Evolutionary conservation across 2,113 vertebrate species (phyloP).

Genomic region (Tautogolabrus adspersus): DNA sequence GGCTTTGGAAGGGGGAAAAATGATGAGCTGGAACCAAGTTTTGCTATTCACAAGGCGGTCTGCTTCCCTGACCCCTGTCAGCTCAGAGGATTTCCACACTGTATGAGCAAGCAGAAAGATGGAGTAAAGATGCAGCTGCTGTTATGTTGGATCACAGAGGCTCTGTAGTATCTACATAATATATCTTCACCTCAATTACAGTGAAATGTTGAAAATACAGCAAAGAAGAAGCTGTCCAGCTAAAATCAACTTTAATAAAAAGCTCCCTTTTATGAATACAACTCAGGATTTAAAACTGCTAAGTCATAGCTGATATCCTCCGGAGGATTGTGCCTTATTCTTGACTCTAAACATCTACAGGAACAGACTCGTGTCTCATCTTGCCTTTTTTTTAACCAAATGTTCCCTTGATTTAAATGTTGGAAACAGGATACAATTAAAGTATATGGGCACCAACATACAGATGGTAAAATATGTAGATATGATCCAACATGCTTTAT

Average conservation of each 20-base stretch:
- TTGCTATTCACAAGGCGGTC: slow-evolving; percentile 26
- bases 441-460: too few relatives aligned
- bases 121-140: background rate
- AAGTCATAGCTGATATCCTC: too few relatives aligned
- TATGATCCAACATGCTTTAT: too few relatives aligned
- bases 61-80: slow-evolving; percentile 30
- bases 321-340: too few relatives aligned
- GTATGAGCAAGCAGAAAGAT: slow-evolving; percentile 24
- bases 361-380: too few relatives aligned
- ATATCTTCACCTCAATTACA: background rate
- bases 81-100: slow-evolving; percentile 41
- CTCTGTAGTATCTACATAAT: background rate
- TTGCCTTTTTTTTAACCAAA: too few relatives aligned
- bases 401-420: too few relatives aligned
- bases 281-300: background rate
- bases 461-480: background rate
- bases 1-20: slow-evolving; percentile 19
- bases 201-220: background rate
- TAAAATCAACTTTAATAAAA: background rate
- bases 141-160: background rate
- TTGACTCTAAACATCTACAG: too few relatives aligned
- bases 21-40: slow-evolving; percentile 1
- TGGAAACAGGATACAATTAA: too few relatives aligned
- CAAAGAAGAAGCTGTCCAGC: too few relatives aligned
- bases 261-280: background rate